Conservation (phyloP, 2,113 vertebrate species). For the Pluvialis apricaria region DNA sequence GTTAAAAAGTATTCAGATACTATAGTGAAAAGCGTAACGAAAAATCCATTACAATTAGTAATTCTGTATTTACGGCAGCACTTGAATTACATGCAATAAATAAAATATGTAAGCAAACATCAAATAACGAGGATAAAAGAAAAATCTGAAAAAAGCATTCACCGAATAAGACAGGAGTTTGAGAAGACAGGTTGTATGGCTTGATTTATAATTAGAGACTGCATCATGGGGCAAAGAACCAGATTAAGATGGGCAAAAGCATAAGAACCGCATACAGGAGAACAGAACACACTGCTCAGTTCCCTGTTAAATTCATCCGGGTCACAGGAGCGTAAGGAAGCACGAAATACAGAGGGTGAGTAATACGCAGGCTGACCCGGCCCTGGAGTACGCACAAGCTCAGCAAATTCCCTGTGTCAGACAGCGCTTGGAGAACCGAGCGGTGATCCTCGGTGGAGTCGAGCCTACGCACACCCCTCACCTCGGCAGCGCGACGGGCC, state of each 20-base stretch:
- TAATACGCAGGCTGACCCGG: neutral
- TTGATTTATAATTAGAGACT: neutral
- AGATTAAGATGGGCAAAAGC: neutral
- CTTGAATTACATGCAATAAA: slow-evolving; percentile 21
- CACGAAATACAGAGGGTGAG: neutral
- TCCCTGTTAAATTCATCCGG: neutral
- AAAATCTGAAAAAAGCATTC: neutral
- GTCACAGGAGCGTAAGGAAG: neutral
- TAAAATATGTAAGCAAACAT: slow-evolving; percentile 38
- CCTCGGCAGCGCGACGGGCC: neutral
- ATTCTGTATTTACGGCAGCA: slow-evolving; percentile 19
- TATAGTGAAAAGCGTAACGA: neutral
- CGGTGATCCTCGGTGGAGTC: neutral
- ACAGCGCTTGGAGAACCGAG: neutral
- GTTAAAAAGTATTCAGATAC: neutral
- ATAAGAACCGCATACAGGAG: neutral
- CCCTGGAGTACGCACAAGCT: neutral
- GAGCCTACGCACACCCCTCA: neutral
- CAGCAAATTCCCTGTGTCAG: slow-evolving; percentile 4
- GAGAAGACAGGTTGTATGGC: neutral
- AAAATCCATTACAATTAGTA: slow-evolving; percentile 11
- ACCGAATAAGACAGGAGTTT: neutral
- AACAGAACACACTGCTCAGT: neutral
- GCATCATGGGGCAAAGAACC: neutral
- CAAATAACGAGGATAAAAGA: slow-evolving; percentile 36